Evolutionary conservation across 2,113 vertebrate species (phyloP), one percentile per base, ranked within the genome.

Genomic region (Sinocyclocheilus rhinocerous): DNA sequence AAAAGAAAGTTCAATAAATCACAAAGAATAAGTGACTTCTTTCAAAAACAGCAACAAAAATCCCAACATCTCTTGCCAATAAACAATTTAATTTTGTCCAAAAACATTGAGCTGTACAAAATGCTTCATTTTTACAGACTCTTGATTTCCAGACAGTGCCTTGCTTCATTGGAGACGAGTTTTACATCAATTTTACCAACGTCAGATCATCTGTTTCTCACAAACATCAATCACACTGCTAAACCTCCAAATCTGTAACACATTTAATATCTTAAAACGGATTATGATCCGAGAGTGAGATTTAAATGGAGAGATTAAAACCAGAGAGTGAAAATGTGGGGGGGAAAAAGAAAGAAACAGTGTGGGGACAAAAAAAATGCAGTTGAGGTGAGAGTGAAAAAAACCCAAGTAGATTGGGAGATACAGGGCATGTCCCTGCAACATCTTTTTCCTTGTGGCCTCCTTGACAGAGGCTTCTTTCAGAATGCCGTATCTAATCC

Each of bases 121-220:
- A 36, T 72, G 18, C 2, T 22, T 42, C 0, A 42, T 12, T 70
- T 36, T 33, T 52, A 26, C n/a, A 65, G 15, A 48, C 59, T 10
- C 36, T 81, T 48, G 79, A 26, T 83, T 52, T 83, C 11, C 61
- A 69, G 16, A 50, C 39, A 45, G 55, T 20, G 39, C 42, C 79
- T 67, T 1, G 36, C 16, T 42, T n/a, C 9, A 15, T 65, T 59
- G 57, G 50, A 39, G 63, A 77, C 1, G 15, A 52, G 18, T 72
- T 69, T 36, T 45, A 33, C 81, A 10, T 83, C 72, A 84, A 16
- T 42, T 76, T 65, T 70, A 65, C 70, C 61, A 72, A 82, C 70
- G 52, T 77, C 76, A 72, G 77, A 65, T 89, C 85, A 87, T 85
- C 61, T 87, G 77, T 87, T 89, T 89, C 81, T 83, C 80, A 75